Conservation (phyloP, 2,888 invertebrate genomes). For the Lasius fuliginosus region DNA sequence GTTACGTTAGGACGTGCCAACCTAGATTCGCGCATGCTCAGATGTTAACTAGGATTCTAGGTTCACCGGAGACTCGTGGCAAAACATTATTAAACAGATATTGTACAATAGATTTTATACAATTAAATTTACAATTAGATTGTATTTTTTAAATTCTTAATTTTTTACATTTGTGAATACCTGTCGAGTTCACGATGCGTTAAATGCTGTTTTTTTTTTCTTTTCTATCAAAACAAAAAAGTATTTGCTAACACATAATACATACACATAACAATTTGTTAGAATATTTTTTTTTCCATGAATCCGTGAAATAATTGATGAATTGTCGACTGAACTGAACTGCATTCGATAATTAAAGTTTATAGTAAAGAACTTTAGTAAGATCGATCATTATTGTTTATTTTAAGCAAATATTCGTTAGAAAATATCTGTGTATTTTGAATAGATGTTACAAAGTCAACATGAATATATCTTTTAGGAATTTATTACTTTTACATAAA, state of each 20-base stretch:
- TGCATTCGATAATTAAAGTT: neutral
- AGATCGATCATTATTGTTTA: neutral
- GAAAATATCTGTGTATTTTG: neutral
- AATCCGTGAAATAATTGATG: neutral
- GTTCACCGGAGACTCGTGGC: neutral
- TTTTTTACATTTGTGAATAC: neutral
- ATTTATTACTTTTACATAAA: conserved; percentile 43
- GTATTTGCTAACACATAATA: neutral
- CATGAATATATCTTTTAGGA: neutral
- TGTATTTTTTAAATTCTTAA: neutral
- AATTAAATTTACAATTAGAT: neutral
- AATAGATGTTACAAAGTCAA: conserved; percentile 3
- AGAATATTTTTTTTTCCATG: neutral
- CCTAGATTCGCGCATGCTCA: neutral
- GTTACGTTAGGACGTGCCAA: conserved; percentile 19
- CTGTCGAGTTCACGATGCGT: neutral
- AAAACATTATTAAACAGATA: conserved; percentile 13
- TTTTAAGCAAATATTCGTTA: neutral
- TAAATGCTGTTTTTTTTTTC: neutral
- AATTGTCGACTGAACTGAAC: neutral
- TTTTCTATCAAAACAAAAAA: neutral
- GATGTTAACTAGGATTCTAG: neutral
- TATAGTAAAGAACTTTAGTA: neutral
- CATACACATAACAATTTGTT: neutral
- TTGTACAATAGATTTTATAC: neutral